Conservation (phyloP, 2,113 vertebrate genomes). For the Petroica traversi region DNA sequence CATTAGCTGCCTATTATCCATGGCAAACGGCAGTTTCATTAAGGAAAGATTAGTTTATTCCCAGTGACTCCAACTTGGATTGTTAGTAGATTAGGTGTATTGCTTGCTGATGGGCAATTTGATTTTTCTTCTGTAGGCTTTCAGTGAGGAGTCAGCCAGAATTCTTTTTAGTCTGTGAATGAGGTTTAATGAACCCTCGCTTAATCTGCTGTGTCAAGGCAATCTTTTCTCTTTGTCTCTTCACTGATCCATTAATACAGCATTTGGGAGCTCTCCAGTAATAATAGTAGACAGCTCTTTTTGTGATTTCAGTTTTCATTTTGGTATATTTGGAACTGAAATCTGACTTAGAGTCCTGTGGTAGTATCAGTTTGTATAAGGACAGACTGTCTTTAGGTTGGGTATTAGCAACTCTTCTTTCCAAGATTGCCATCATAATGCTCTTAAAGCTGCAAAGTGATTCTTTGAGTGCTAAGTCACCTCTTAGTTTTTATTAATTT, state of each 20-base stretch:
- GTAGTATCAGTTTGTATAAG: background rate
- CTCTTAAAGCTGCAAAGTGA: background rate
- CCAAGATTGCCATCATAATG: background rate
- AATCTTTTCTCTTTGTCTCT: background rate
- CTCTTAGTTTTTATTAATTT: background rate
- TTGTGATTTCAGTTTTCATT: background rate
- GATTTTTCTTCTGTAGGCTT: background rate
- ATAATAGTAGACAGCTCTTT: background rate
- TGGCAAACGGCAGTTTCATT: background rate
- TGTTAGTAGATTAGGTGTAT: background rate
- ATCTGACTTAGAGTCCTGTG: background rate
- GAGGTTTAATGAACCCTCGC: background rate
- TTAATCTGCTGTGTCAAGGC: background rate
- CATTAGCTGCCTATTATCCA: background rate
- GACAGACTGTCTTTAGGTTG: background rate
- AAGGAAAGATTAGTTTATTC: background rate
- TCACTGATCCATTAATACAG: background rate
- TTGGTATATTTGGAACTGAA: background rate
- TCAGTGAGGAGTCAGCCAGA: background rate
- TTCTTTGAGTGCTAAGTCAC: background rate
- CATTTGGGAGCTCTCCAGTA: background rate
- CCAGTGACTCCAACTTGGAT: background rate
- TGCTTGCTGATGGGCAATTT: background rate
- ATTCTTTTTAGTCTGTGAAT: background rate
- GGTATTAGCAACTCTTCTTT: background rate